Percentiles rank a stretch among this genome's conserved stretches.
Conservation (phyloP, 2,797 vertebrate genomes). For the Phalanger gymnotis region DNA sequence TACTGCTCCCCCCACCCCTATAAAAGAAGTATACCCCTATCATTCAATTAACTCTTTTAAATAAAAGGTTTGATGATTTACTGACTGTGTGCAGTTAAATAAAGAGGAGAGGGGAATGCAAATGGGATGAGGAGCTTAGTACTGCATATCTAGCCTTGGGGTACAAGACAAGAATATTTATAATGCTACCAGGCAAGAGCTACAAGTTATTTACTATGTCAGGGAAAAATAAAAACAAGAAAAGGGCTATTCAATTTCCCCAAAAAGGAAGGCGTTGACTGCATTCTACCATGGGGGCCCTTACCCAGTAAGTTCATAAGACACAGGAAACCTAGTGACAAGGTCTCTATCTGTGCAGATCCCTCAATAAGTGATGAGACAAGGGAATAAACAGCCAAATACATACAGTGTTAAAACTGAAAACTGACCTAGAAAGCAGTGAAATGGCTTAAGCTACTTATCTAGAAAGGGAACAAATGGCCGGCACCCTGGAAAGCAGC, state of each 20-base stretch:
- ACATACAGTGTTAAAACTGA: neutral
- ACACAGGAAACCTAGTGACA: neutral
- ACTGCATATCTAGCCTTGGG: constrained; percentile 12
- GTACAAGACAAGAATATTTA: constrained; percentile 18
- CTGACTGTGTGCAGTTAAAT: constrained; percentile 10
- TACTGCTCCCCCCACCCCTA: neutral
- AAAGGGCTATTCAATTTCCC: constrained; percentile 19
- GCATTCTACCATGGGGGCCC: constrained; percentile 33
- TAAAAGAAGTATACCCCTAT: neutral
- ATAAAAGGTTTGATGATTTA: constrained; percentile 20
- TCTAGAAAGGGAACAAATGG: neutral
- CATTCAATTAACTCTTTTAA: constrained; percentile 29
- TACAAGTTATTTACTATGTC: neutral
- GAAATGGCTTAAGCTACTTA: constrained; percentile 22
- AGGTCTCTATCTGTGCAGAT: constrained; percentile 3
- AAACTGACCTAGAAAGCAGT: constrained; percentile 1
- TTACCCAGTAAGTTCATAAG: neutral
- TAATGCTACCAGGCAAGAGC: neutral
- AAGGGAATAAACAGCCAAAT: constrained; percentile 32
- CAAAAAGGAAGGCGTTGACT: neutral
- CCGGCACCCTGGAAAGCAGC: neutral
- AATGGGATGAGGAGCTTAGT: constrained; percentile 3
- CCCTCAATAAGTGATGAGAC: constrained; percentile 4
- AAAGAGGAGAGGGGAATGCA: neutral
- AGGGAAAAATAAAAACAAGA: neutral